Base-by-base conservation (phyloP, 2,113 vertebrate species). In the Indri indri region DNA sequence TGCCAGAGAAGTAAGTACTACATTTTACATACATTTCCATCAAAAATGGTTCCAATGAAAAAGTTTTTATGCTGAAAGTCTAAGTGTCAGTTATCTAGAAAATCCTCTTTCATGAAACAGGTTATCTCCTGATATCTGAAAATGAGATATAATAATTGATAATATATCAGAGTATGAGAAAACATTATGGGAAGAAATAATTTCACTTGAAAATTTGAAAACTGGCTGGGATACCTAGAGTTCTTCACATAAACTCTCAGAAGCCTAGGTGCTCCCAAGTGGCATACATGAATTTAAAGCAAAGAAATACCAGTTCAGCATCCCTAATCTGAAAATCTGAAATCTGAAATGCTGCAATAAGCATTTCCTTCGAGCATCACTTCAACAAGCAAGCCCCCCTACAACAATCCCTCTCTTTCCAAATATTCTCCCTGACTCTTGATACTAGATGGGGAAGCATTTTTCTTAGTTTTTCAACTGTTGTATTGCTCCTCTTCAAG, bases 131-230 rank as follows among this genome's bases (percentile, higher is more conserved):
- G 66, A 87, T 82, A 42, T 81, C 87, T 90, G 65, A 90, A 85
- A 91, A 25, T 81, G 59, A 95, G 52, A 82, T 63, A 23, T 3
- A 95, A 47, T 54, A 96, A 74, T 82, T 68, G 40, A 57, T 63
- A 91, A 76, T 18, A 54, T 59, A 65, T 20, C 50, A 52, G 25
- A 85, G 52, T 68, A 68, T 76, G 54, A 89, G 45, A 88, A 70
- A 57, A 92, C 54, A 89, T 42, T 74, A 68, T 32, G 14, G 42
- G 14, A 74, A 86, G 17, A 85, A 89, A 71, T n/a, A 66, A 54
- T 32, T 87, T 82, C n/a, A 77, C 70, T 82, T 90, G 42, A 90
- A 84, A 93, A 52, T 66, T 30, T 85, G 34, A 82, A 89, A 95
- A 86, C 25, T 88, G 47, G 34, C 34, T 87, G 34, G 61, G 71